Conservation (phyloP, 2,113 vertebrate species). For the Plectropomus leopardus region DNA sequence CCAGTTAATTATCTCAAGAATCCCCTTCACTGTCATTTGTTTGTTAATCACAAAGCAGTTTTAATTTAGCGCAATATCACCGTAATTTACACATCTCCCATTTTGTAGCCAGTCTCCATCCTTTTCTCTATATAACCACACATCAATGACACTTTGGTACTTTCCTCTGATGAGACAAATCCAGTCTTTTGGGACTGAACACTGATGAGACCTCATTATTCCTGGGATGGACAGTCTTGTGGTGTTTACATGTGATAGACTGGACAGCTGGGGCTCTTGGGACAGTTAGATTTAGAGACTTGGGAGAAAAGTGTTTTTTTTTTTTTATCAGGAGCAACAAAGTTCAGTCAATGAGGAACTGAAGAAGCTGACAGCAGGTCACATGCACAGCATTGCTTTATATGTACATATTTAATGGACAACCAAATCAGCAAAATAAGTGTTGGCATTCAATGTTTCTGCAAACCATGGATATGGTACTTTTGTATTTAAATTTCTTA, state of each 20-base stretch:
- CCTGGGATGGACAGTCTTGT: neutral
- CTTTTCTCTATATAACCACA: neutral
- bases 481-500: no score
- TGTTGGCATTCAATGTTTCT: no score
- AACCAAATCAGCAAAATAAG: no score
- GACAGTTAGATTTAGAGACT: slow-evolving; percentile 19
- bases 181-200: neutral
- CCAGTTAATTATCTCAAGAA: neutral
- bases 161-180: neutral
- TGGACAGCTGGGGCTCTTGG: neutral
- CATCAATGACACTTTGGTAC: neutral
- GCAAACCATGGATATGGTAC: no score
- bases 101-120: neutral
- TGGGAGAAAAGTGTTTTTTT: neutral
- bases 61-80: neutral
- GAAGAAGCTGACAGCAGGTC: neutral
- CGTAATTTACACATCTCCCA: neutral
- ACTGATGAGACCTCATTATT: slow-evolving; percentile 8
- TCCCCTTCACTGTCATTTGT: neutral
- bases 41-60: neutral
- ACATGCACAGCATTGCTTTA: neutral
- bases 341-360: slow-evolving; percentile 28
- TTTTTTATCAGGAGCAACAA: slow-evolving; percentile 13
- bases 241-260: slow-evolving; percentile 28
- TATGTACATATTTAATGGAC: neutral